Evolutionary conservation across 2,888 invertebrate species (phyloP).

Genomic region (Zaprionus bogoriensis): DNA sequence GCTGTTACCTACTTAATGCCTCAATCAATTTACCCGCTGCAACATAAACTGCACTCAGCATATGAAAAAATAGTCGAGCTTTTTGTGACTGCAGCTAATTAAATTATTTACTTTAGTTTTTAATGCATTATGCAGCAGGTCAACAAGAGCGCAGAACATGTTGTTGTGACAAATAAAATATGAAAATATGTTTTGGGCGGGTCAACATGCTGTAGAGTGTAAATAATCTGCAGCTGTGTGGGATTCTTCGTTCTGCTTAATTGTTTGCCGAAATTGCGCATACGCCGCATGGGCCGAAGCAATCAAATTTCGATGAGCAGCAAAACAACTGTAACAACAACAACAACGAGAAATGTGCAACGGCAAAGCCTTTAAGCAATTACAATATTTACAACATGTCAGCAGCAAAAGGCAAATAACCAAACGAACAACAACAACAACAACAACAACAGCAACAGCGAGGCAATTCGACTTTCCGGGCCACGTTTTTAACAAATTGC

Average conservation of each 20-base stretch:
- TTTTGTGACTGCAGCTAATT: conserved; percentile 56
- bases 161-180: neutral
- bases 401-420: conserved; percentile 27
- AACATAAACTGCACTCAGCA: neutral
- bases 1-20: neutral
- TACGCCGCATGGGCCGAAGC: conserved; percentile 41
- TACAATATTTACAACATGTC: conserved; percentile 63
- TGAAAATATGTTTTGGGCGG: conserved; percentile 28
- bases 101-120: conserved; percentile 68
- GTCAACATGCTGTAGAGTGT: conserved; percentile 37
- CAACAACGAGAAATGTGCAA: conserved; percentile 9
- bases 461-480: conserved; percentile 40
- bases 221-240: conserved; percentile 38
- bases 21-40: neutral
- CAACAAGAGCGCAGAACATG: neutral
- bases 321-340: conserved; percentile 21
- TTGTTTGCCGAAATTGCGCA: conserved; percentile 44
- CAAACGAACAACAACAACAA: conserved; percentile 11
- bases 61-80: conserved; percentile 31
- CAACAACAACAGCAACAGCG: conserved; percentile 5
- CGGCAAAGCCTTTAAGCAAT: conserved; percentile 58
- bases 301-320: conserved; percentile 53
- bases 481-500: conserved; percentile 66
- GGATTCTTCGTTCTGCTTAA: conserved; percentile 1
- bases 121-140: conserved; percentile 32